Evolutionary conservation across 92 coral and sea anemone species (phyloP), one percentile per base, ranked within the genome.

Genomic region (Porites rus): DNA sequence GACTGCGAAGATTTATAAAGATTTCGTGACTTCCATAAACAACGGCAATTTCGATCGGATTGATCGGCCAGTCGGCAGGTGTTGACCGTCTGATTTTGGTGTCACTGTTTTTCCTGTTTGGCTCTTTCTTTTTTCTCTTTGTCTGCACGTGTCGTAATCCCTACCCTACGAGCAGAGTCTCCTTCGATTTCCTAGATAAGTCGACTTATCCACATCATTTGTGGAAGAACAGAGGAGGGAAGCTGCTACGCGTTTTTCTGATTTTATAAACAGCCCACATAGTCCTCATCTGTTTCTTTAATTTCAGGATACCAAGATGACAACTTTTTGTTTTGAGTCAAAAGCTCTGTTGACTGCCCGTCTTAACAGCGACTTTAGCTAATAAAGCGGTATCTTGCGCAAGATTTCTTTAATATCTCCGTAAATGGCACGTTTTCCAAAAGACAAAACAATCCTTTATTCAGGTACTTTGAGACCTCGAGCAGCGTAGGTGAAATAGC

Each of bases 201-300:
- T n/a, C n/a, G n/a, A n/a, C n/a, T n/a, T n/a, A n/a, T n/a, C n/a
- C n/a, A n/a, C 62, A 21, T 78, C 46, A 16, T 51, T 64, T 65
- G n/a, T 20, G 61, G 25, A 31, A 11, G 61, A 63, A 51, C 10
- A 13, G 6, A 0, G 16, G 46, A 38, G 46, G 46, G 6, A 38
- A 38, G 46, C 46, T 38, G 46, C 46, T 79, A 56, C 74, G 64
- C 64, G 8, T 17, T 24, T 70, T 43, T 78, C 58, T 16, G 65
- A 31, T 62, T 38, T 56, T 64, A 19, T 78, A 78, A 78, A 78
- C 83, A 78, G 72, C 72, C 83, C 83, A 50, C 72, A 78, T 51
- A 22, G 82, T 67, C 66, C 16, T 31, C 28, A 51, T 6, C 22
- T 60, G n/a, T 65, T 64, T 64, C 80, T 22, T 59, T 28, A 21